Evolutionary conservation across 2,113 vertebrate species (phyloP).

Genomic region (Polypterus senegalus): DNA sequence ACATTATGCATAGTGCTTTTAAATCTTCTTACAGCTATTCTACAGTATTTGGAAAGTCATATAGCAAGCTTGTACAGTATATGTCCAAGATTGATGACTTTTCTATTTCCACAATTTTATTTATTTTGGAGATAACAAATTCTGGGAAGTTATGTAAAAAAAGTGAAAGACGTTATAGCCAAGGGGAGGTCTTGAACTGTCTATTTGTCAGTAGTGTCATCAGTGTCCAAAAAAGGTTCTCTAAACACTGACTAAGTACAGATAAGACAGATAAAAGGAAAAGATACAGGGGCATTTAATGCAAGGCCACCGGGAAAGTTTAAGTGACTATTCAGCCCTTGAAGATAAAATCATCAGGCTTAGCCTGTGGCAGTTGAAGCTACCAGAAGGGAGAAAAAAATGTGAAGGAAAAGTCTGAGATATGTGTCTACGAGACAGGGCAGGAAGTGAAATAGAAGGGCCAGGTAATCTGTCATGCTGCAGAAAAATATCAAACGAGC

Average conservation of each 20-base stretch:
- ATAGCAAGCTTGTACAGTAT: no score
- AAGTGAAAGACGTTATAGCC: slow-evolving; percentile 4
- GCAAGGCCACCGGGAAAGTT: slow-evolving; percentile 11
- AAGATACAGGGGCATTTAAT: slow-evolving; percentile 6
- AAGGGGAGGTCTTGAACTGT: background rate
- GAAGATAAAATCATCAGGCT: slow-evolving; percentile 21
- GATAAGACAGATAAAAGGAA: slow-evolving; percentile 9
- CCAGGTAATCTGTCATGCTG: slow-evolving; percentile 38
- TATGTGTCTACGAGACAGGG: background rate
- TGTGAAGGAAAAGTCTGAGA: slow-evolving; percentile 12
- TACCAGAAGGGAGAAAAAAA: slow-evolving; percentile 5
- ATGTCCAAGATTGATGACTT: no score
- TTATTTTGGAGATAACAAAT: no score
- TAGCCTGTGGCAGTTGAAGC: slow-evolving; percentile 2
- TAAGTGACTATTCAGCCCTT: slow-evolving; percentile 12
- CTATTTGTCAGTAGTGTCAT: background rate
- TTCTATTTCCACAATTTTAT: no score
- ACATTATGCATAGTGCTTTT: no score
- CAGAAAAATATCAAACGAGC: slow-evolving; percentile 31
- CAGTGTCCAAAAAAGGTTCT: background rate
- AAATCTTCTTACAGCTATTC: no score
- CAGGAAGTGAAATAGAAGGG: slow-evolving; percentile 7
- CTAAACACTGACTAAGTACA: slow-evolving; percentile 1
- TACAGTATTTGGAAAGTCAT: no score
- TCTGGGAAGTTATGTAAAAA: background rate